These are phyloP conservation scores for Callorhinus ursinus DNA, from an alignment of 2,113 vertebrate genomes.

Conservation along the genomic window DNA sequence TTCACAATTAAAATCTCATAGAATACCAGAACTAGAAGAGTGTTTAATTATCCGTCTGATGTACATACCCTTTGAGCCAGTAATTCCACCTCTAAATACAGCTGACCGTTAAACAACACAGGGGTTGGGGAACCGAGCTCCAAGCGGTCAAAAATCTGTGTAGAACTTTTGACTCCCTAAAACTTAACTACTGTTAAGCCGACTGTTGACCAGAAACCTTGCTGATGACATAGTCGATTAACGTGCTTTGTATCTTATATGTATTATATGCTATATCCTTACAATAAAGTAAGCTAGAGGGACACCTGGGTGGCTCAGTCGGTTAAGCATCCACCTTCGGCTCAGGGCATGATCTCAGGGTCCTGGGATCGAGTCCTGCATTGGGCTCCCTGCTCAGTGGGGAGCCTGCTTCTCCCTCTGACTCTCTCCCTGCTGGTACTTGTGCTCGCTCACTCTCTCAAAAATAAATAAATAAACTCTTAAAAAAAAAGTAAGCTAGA, in stretches of 20 bases:
- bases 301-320: neutral
- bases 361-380: neutral
- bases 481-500: neutral
- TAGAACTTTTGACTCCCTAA: neutral
- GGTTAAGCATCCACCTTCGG: neutral
- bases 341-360: neutral
- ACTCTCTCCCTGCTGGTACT: neutral
- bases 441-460: neutral
- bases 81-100: neutral
- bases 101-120: neutral
- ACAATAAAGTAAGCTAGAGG: neutral
- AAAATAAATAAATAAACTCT: neutral
- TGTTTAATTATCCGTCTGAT: conserved; percentile 14
- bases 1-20: conserved; percentile 10
- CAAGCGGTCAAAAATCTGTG: neutral
- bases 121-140: neutral
- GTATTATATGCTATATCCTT: neutral
- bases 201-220: neutral
- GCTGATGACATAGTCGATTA: neutral
- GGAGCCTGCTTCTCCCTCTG: neutral
- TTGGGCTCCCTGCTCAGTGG: no score
- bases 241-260: neutral
- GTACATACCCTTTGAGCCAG: neutral
- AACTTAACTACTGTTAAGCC: neutral
- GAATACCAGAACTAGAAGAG: neutral